Percentiles rank a stretch among this genome's conserved stretches.
These are phyloP conservation scores for Periplaneta americana DNA, from an alignment of 1,140 invertebrate genomes.

Conservation along the genomic window DNA sequence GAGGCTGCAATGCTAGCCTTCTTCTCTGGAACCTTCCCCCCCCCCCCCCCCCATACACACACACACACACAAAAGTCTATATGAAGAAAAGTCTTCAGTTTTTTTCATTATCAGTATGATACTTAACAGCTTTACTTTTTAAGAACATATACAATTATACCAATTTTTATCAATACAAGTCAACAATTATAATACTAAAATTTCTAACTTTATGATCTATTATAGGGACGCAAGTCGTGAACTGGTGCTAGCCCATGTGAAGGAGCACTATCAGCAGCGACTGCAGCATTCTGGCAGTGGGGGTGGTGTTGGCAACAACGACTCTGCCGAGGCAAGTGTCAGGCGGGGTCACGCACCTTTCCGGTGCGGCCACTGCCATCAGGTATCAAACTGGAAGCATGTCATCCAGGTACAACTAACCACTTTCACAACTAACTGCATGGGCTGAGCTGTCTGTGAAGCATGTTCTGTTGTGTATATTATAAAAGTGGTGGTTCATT, in stretches of 20 bases:
- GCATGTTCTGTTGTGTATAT: too few relatives aligned
- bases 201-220: too few relatives aligned
- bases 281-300: slow-evolving; percentile 22
- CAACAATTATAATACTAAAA: too few relatives aligned
- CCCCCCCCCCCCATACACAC: too few relatives aligned
- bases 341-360: slow-evolving; percentile 46
- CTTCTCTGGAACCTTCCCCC: too few relatives aligned
- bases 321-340: slow-evolving; percentile 34
- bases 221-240: slow-evolving; percentile 56
- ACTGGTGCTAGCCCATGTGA: slow-evolving; percentile 58
- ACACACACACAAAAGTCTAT: too few relatives aligned
- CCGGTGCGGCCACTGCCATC: slow-evolving; percentile 67
- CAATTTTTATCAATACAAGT: too few relatives aligned
- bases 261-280: slow-evolving; percentile 47
- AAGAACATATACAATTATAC: too few relatives aligned
- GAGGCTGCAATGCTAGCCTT: too few relatives aligned
- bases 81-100: too few relatives aligned
- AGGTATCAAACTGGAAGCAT: slow-evolving; percentile 74
- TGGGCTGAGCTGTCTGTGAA: background rate
- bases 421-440: slow-evolving; percentile 14
- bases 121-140: too few relatives aligned
- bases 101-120: too few relatives aligned
- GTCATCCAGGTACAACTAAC: slow-evolving; percentile 64
- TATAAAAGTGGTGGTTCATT: background rate
- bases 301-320: slow-evolving; percentile 6